Evolutionary conservation across 1,140 invertebrate genomes (phyloP).

Genomic region (Listronotus oregonensis): DNA sequence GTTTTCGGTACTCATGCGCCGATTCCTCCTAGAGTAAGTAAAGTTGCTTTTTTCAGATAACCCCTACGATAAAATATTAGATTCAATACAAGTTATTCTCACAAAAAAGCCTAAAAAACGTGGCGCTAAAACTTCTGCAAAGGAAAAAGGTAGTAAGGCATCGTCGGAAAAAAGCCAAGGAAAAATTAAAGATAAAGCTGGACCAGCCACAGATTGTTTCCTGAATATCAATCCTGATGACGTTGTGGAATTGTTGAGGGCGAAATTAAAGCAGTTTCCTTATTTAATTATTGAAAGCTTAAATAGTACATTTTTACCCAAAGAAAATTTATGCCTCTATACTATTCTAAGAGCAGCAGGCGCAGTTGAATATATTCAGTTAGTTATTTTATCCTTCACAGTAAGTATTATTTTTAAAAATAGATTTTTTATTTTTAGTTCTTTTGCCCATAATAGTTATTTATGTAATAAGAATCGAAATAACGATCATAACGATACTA

Average conservation of each 20-base stretch:
- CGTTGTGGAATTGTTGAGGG: slow-evolving; percentile 40
- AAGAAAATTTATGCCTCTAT: slow-evolving; percentile 33
- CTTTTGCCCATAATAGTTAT: too few species aligned
- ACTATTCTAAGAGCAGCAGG: slow-evolving; percentile 41
- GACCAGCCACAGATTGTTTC: slow-evolving; percentile 26
- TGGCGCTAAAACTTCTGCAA: slow-evolving; percentile 6
- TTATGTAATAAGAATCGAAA: too few species aligned
- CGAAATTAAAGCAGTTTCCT: slow-evolving; percentile 32
- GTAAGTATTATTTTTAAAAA: slow-evolving; percentile 9
- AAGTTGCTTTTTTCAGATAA: slow-evolving; percentile 31
- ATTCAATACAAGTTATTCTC: slow-evolving; percentile 34
- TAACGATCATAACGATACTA: too few species aligned
- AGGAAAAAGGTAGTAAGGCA: slow-evolving; percentile 25
- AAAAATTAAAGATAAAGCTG: slow-evolving; percentile 18
- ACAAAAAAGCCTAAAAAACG: slow-evolving; percentile 31
- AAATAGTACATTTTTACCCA: slow-evolving; percentile 40
- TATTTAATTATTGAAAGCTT: slow-evolving; percentile 47
- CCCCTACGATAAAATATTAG: slow-evolving; percentile 38
- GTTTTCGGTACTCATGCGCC: too few species aligned
- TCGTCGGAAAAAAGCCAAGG: slow-evolving; percentile 27
- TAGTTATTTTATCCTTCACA: slow-evolving; percentile 42
- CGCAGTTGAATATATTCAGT: slow-evolving; percentile 42
- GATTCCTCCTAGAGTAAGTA: too few species aligned
- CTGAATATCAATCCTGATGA: slow-evolving; percentile 39
- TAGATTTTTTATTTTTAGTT: too few species aligned